A percentile compares a stretch with the other conserved stretches of the same genome.
phyloP scores from a whole-genome alignment of 2,888 invertebrate genomes.

The Napeogenes sylphis region DNA sequence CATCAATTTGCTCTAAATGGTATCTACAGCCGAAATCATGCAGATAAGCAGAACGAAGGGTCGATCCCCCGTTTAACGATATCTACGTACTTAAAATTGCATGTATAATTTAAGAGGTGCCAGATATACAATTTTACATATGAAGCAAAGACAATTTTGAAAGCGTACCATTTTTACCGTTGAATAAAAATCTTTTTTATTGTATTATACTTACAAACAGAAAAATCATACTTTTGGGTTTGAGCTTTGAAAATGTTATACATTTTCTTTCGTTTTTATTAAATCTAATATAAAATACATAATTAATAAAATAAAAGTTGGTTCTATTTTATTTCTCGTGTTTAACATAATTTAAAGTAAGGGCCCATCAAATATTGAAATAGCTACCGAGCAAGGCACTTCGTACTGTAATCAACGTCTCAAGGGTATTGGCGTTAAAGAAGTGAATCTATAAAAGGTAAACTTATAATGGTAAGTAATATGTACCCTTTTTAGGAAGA shows the following conservation, averaged over 20 bases:
- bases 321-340: background rate
- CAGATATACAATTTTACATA: conserved; percentile 39
- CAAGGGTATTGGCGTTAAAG: conserved; percentile 26
- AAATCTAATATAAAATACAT: no score
- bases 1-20: conserved; percentile 56
- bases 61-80: conserved; percentile 39
- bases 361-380: conserved; percentile 13
- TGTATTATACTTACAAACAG: background rate
- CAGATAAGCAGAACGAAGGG: conserved; percentile 53
- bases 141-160: conserved; percentile 26
- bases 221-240: no score
- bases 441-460: background rate
- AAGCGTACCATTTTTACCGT: conserved; percentile 8
- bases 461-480: background rate
- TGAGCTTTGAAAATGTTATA: no score
- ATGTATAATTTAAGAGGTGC: conserved; percentile 61
- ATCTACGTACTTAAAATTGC: conserved; percentile 59
- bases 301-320: no score
- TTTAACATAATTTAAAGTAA: background rate
- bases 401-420: conserved; percentile 18
- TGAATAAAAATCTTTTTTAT: background rate
- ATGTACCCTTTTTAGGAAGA: no score
- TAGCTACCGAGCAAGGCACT: conserved; percentile 11
- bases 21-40: conserved; percentile 51
- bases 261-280: no score